Base-by-base conservation (phyloP, 2,888 invertebrate genomes). In the Chrysopilus asiliformis region DNA sequence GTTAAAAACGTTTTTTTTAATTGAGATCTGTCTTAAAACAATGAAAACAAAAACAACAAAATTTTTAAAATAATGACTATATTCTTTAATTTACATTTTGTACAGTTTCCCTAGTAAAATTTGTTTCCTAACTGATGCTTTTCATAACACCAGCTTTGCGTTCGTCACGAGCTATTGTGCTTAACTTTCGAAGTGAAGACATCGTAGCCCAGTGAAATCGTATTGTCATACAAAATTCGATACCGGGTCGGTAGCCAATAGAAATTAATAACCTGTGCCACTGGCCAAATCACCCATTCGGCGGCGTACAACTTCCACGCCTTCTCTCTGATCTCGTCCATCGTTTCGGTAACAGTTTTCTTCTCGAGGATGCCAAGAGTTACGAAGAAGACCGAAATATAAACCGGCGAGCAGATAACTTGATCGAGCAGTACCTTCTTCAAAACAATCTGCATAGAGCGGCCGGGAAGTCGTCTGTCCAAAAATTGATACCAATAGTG, bases 201-300 rank as follows among this genome's bases (percentile, higher is more conserved):
- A 60, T 90, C 89, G 62, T 85, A 90, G 1, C 83, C 81, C 49
- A 90, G 68, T 22, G 87, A 87, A 52, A 90, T 76, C 2, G 72
- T 69, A 55, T 83, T 90, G 55, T 89, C 89, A 64, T 87, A 94
- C 8, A 89, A 65, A 19, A 94, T 84, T 53, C 93, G 71, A 57
- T 74, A 91, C 49, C 68, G 75, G 7, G 79, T 74, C 8, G 91
- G 85, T 45, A 94, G 58, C 53, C 81, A 75, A 58, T 81, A 86
- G 63, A 94, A 94, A 60, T 93, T 94, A n/a, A 94, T 67, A 27
- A 87, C 67, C 58, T 94, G 93, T 2, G 89, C 90, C 5, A 85
- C 83, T 0, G 93, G 91, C 91, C 93, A 93, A 17, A 93, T 74
- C 5, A 84, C 55, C 84, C 89, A 91, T 57, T 94, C 93, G 2